phyloP scores from a whole-genome alignment of 2,888 invertebrate genomes.

The Noctua pronuba region DNA sequence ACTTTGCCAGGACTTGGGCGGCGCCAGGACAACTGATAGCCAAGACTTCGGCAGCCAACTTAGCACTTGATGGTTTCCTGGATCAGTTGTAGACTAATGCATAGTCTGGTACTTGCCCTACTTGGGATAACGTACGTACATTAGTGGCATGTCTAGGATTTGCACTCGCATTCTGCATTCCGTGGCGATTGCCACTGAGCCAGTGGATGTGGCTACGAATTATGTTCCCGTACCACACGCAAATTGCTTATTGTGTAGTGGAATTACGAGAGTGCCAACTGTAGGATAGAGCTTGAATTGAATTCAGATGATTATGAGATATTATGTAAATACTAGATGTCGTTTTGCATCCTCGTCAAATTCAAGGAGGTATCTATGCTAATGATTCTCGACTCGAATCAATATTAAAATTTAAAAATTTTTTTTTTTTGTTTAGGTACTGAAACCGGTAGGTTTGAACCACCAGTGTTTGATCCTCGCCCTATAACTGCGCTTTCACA shows the following conservation, averaged over 20 bases:
- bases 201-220: slow-evolving; percentile 36
- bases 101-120: background rate
- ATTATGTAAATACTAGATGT: background rate
- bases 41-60: slow-evolving; percentile 12
- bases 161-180: slow-evolving; percentile 52
- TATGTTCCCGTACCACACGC: slow-evolving; percentile 18
- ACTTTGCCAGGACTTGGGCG: slow-evolving; percentile 15
- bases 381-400: no score
- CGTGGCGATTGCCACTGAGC: slow-evolving; percentile 37
- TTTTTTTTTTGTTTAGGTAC: no score
- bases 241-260: slow-evolving; percentile 31
- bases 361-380: no score
- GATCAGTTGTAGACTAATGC: slow-evolving; percentile 12
- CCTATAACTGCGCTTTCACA: no score
- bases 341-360: no score
- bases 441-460: no score
- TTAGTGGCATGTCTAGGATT: slow-evolving; percentile 42
- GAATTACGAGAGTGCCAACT: slow-evolving; percentile 23
- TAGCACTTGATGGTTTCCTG: slow-evolving; percentile 17
- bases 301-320: background rate
- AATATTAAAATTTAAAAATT: no score
- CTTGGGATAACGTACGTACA: slow-evolving; percentile 31
- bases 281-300: background rate
- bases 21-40: slow-evolving; percentile 16
- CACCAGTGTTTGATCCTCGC: no score